Conservation (phyloP, 2,113 vertebrate species). For the Sterrhoptilus dennistouni region DNA sequence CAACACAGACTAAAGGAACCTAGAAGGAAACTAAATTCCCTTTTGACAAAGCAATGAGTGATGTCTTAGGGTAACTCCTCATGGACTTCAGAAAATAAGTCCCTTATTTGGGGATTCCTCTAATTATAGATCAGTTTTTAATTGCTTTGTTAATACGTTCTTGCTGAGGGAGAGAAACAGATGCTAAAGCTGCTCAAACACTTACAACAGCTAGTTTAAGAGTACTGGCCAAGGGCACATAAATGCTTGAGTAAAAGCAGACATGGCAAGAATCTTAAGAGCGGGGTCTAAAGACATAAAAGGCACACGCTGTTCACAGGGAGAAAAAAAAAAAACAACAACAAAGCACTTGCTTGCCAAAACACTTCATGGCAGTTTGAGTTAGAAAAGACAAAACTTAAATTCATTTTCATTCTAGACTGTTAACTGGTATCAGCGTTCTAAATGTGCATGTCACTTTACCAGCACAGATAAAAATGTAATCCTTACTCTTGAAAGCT, state of each 20-base stretch:
- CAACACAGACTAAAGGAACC: background rate
- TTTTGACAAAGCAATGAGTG: background rate
- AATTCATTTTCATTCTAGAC: background rate
- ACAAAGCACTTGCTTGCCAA: background rate
- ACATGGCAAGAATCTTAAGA: background rate
- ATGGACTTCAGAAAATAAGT: background rate
- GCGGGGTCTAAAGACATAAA: background rate
- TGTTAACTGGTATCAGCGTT: background rate
- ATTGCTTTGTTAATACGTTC: background rate
- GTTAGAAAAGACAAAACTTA: background rate
- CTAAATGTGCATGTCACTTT: accelerated
- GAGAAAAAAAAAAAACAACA: background rate
- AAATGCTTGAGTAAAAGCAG: background rate
- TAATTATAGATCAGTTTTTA: background rate
- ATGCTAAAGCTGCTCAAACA: background rate
- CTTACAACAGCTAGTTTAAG: background rate
- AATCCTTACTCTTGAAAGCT: background rate
- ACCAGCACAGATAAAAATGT: background rate
- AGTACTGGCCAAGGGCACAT: background rate
- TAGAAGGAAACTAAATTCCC: background rate
- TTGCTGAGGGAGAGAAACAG: background rate
- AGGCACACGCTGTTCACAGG: background rate
- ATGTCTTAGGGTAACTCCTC: background rate
- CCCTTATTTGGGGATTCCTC: background rate
- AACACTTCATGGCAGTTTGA: background rate